Evolutionary conservation across 2,888 invertebrate species (phyloP), one percentile per base, ranked within the genome.

Genomic region (Fragum whitleyi): DNA sequence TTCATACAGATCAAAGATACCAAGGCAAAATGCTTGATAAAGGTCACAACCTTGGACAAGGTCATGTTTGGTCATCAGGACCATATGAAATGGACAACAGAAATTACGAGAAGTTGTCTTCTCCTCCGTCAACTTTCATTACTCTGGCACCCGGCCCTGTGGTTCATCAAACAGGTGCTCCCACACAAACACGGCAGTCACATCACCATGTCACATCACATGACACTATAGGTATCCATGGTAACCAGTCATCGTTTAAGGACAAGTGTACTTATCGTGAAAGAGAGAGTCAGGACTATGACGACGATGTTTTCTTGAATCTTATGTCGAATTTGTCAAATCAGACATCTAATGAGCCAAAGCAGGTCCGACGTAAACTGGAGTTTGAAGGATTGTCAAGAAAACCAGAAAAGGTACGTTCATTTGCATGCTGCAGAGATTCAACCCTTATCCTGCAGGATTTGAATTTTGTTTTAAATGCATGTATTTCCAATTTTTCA

Each of bases 11-110:
- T 16, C 29, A 32, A 23, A 29, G 28, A 2, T 26, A n/a, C 6
- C 68, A 73, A 67, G 39, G 65, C 42, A 26, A 28, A 23, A 57
- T 57, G 36, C 19, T 71, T 68, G 68, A 69, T 59, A 62, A 42
- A 14, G 55, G 77, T 73, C 80, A 80, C 61, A 16, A 47, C 47
- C 47, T 47, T 47, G 47, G 47, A 3, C 5, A 29, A 14, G 55
- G 77, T 69, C 76, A 76, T 69, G 62, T 73, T 69, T 73, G 53
- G 32, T 61, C 32, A 26, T 21, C 61, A 32, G 26, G 68, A 11
- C 79, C 83, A 26, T 83, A 83, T 69, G 67, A 74, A 28, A 57
- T 77, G 74, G 79, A 80, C 21, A 83, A 83, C 65, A 73, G 70
- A 14, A 71, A 51, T 16, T 80, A 83, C 72, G 83, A 77, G 42